Evolutionary conservation across 2,888 invertebrate genomes (phyloP).

Genomic region (Drosophila ustulata): DNA sequence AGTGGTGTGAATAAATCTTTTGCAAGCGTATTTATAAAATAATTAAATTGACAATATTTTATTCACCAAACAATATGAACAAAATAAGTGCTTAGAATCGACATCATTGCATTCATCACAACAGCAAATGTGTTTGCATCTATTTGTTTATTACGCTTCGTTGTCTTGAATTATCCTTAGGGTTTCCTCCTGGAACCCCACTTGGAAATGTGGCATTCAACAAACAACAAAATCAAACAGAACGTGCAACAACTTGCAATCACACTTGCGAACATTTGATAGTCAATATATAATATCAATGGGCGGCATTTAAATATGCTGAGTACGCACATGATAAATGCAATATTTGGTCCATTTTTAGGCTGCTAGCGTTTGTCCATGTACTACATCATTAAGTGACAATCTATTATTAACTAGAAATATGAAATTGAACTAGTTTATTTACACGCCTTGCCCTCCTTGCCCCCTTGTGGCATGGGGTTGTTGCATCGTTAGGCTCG

Average conservation of each 20-base stretch:
- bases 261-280: not conserved
- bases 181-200: too few species aligned
- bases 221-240: not conserved
- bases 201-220: not conserved
- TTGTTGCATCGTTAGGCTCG: not conserved
- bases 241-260: not conserved
- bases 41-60: too few species aligned
- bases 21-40: too few species aligned
- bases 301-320: not conserved
- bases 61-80: too few species aligned
- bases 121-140: too few species aligned
- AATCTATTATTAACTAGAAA: slow-evolving; percentile 21
- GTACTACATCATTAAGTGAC: slow-evolving; percentile 7
- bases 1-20: too few species aligned
- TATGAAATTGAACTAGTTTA: slow-evolving; percentile 22
- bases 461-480: not conserved
- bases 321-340: not conserved
- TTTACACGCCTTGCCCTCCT: slow-evolving; percentile 14
- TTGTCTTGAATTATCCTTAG: too few species aligned
- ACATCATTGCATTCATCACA: too few species aligned
- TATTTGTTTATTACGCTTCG: too few species aligned
- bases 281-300: not conserved
- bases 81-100: too few species aligned
- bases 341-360: not conserved
- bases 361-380: not conserved